A percentile compares a stretch with the other conserved stretches of the same genome.
These are phyloP conservation scores for Acrocyrtus sp. DNA, from an alignment of 2,888 invertebrate genomes.

Conservation along the genomic window DNA sequence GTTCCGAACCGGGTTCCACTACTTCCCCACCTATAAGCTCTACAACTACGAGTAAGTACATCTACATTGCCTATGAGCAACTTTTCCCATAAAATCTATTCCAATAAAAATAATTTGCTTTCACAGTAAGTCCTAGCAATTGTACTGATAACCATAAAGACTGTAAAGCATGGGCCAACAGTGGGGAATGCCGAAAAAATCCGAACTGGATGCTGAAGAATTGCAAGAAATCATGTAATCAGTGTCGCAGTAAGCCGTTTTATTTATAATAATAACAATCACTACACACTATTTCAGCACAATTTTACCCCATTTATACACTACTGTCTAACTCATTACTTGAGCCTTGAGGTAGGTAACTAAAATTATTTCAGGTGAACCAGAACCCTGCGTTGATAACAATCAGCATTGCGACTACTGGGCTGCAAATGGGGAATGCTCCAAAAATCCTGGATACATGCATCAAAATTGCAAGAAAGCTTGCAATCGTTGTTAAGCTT, in stretches of 20 bases:
- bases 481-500: conserved; percentile 35
- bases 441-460: conserved; percentile 56
- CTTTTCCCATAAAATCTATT: too few species aligned
- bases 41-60: too few species aligned
- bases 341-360: too few species aligned
- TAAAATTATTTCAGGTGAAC: too few species aligned
- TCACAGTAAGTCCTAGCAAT: too few species aligned
- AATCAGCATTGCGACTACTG: conserved; percentile 50
- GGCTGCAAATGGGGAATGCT: conserved; percentile 53
- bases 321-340: too few species aligned
- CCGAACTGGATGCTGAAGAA: conserved; percentile 65
- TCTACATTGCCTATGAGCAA: too few species aligned
- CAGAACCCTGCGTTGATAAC: conserved; percentile 43
- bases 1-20: background rate
- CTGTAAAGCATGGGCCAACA: conserved; percentile 64
- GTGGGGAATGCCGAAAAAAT: conserved; percentile 64
- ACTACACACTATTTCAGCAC: background rate
- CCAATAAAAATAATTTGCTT: too few species aligned
- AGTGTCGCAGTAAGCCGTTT: conserved; percentile 63
- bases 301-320: too few species aligned
- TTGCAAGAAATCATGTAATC: conserved; percentile 64
- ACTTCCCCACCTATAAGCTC: conserved; percentile 5
- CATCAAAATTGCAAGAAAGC: conserved; percentile 43
- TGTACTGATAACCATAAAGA: conserved; percentile 61
- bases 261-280: background rate